Percentiles rank a stretch among this genome's conserved stretches.
Evolutionary conservation across 2,113 vertebrate species (phyloP).

Genomic region (Pelecanoides urinatrix): DNA sequence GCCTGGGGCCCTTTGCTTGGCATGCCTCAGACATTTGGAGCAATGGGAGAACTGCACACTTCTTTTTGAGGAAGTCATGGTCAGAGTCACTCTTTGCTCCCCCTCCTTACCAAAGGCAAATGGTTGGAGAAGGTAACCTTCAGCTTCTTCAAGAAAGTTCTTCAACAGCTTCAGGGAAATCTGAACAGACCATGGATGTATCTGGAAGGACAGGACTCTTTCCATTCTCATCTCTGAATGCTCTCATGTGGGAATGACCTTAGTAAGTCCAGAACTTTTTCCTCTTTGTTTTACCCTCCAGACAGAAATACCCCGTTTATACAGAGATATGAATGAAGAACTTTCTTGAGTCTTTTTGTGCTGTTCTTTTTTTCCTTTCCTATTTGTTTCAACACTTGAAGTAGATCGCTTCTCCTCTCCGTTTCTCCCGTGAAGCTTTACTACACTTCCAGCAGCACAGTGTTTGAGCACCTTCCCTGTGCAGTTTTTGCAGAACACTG

Average conservation of each 20-base stretch:
- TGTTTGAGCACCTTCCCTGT: neutral
- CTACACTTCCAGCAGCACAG: neutral
- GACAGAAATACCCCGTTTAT: neutral
- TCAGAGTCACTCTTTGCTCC: neutral
- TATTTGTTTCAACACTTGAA: neutral
- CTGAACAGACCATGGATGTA: constrained; percentile 32
- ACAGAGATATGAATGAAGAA: neutral
- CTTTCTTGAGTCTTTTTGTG: neutral
- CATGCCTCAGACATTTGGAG: constrained; percentile 30
- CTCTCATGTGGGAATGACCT: constrained; percentile 32
- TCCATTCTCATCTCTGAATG: constrained; percentile 14
- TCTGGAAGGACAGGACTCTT: neutral
- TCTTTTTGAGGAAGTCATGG: constrained; percentile 38
- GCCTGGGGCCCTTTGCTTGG: constrained; percentile 63
- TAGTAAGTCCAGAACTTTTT: constrained; percentile 36
- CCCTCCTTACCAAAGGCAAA: neutral
- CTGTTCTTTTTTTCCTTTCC: neutral
- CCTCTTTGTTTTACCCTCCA: neutral
- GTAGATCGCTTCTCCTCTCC: neutral
- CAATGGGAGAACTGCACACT: constrained; percentile 29
- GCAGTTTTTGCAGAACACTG: neutral
- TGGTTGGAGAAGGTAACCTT: constrained; percentile 18
- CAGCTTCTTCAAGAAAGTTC: constrained; percentile 15
- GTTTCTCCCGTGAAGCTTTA: neutral
- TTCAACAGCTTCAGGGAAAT: constrained; percentile 1